Percentiles rank a stretch among this genome's conserved stretches.
Evolutionary conservation across 1,140 invertebrate species (phyloP).

Genomic region (Drosophila sp.): DNA sequence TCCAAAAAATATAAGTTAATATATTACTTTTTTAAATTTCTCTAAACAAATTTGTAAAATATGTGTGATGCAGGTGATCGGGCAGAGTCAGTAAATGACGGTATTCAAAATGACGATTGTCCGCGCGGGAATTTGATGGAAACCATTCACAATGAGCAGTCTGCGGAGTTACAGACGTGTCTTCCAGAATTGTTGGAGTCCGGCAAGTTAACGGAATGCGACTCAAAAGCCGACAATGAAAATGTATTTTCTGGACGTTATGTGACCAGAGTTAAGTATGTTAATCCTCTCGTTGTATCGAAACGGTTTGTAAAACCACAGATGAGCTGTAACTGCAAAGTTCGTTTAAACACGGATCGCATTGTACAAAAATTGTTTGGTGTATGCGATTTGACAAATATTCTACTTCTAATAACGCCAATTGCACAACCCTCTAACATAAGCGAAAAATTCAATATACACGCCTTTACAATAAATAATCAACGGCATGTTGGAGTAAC

Average conservation of each 20-base stretch:
- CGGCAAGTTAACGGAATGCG: neutral
- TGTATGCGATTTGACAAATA: neutral
- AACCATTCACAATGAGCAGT: too few species aligned
- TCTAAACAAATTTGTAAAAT: too few species aligned
- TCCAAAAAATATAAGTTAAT: too few species aligned
- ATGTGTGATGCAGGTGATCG: too few species aligned
- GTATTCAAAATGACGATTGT: too few species aligned
- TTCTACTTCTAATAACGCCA: constrained; percentile 24
- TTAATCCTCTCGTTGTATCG: neutral
- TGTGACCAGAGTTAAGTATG: constrained; percentile 8
- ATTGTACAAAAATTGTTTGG: constrained; percentile 10
- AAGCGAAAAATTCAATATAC: neutral
- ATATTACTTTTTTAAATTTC: too few species aligned
- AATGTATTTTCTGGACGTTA: constrained; percentile 13
- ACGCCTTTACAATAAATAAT: neutral
- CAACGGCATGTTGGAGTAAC: constrained; percentile 24
- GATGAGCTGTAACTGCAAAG: neutral
- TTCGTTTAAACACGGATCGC: neutral
- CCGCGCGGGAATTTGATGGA: too few species aligned
- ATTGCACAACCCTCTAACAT: too few species aligned
- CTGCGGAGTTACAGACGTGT: neutral
- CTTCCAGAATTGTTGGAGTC: too few species aligned
- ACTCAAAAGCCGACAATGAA: neutral
- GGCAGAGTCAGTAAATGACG: too few species aligned
- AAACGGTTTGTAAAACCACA: constrained; percentile 28